Percentiles rank a stretch among this genome's conserved stretches.
Conservation (phyloP, 2,113 vertebrate genomes). For the Coryphaenoides rupestris region DNA sequence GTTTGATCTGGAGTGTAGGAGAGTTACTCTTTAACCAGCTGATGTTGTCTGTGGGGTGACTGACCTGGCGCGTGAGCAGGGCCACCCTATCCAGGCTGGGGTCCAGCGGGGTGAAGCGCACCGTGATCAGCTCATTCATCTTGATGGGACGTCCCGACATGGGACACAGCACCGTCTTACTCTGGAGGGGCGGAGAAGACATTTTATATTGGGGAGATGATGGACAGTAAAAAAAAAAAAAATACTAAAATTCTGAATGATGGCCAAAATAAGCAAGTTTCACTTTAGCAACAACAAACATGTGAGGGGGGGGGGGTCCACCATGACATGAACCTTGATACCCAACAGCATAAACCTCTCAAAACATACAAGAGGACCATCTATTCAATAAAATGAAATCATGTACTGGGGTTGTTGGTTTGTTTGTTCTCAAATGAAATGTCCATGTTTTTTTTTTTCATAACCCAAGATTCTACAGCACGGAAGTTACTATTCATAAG, state of each 20-base stretch:
- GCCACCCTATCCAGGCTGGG: constrained; percentile 77
- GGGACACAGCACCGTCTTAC: constrained; percentile 80
- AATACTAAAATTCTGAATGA: too few relatives aligned
- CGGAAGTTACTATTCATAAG: too few relatives aligned
- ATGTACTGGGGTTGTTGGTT: too few relatives aligned
- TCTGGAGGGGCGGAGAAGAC: constrained; percentile 59
- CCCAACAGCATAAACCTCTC: not conserved
- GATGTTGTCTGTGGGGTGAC: too few relatives aligned
- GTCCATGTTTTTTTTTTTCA: too few relatives aligned
- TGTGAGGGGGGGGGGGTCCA: not conserved
- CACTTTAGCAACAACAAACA: not conserved
- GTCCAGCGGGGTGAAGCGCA: constrained; percentile 80
- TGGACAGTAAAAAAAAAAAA: not conserved
- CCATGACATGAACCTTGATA: constrained; percentile 8
- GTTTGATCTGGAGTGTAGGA: too few relatives aligned
- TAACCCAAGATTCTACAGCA: too few relatives aligned
- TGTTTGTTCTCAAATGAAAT: too few relatives aligned
- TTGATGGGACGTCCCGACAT: constrained; percentile 84
- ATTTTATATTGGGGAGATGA: not conserved
- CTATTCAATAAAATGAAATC: too few relatives aligned
- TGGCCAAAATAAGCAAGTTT: not conserved
- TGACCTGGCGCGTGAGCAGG: constrained; percentile 80
- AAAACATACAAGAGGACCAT: too few relatives aligned
- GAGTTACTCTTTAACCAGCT: too few relatives aligned
- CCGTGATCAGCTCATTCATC: constrained; percentile 80